phyloP scores from a whole-genome alignment of 1,140 invertebrate species.

The Pseudoatta argentina region DNA sequence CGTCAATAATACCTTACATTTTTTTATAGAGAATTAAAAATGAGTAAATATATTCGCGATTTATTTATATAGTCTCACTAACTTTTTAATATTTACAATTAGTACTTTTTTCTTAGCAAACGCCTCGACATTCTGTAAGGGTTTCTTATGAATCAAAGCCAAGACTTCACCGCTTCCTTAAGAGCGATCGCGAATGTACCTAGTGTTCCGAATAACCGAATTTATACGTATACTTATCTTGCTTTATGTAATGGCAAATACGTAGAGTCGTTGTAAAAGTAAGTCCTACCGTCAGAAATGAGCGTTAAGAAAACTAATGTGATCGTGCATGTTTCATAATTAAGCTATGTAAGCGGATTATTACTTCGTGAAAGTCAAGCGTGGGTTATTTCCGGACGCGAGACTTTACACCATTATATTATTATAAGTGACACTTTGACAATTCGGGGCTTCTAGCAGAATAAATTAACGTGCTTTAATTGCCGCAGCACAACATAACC shows the following conservation, averaged over 20 bases:
- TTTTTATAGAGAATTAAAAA: constrained; percentile 19
- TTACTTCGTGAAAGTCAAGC: constrained; percentile 28
- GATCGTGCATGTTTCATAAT: constrained; percentile 47
- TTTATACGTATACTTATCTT: constrained; percentile 31
- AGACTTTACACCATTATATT: constrained; percentile 27
- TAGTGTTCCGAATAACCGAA: background rate
- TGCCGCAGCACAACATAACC: background rate
- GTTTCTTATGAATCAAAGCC: constrained; percentile 14
- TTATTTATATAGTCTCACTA: background rate
- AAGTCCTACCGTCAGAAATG: constrained; percentile 21
- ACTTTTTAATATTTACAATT: constrained; percentile 17
- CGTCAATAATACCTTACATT: no score
- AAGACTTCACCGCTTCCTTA: background rate
- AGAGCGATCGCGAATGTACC: background rate
- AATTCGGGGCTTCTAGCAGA: background rate
- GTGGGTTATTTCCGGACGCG: background rate
- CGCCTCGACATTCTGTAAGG: background rate
- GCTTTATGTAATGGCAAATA: constrained; percentile 31
- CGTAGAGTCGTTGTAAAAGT: constrained; percentile 13
- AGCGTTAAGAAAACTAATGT: constrained; percentile 36
- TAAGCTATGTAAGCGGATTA: constrained; percentile 54
- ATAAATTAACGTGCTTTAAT: constrained; percentile 35
- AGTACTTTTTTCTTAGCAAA: constrained; percentile 1
- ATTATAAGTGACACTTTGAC: constrained; percentile 52
- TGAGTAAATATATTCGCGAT: background rate